A percentile compares a stretch with the other conserved stretches of the same genome.
phyloP scores from a whole-genome alignment of 2,113 vertebrate genomes.

The Lucifuga dentata region DNA sequence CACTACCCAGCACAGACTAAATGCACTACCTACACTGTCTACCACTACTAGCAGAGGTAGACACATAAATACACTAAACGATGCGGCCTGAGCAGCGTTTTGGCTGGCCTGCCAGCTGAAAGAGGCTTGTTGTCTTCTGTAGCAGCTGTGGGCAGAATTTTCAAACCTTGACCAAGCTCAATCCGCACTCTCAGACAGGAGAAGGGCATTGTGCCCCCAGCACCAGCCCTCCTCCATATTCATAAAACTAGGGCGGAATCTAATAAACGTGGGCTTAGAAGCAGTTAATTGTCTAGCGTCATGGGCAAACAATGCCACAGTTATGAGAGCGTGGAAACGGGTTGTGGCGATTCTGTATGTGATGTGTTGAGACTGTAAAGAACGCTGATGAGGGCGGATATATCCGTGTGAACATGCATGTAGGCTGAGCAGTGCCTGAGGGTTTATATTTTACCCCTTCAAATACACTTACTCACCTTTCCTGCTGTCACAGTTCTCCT shows the following conservation, averaged over 20 bases:
- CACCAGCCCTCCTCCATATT: conserved; percentile 75
- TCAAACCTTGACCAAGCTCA: conserved; percentile 47
- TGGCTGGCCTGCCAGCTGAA: conserved; percentile 44
- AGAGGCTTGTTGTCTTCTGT: conserved; percentile 62
- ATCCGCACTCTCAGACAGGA: conserved; percentile 57
- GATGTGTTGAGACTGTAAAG: conserved; percentile 30
- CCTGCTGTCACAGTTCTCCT: background rate
- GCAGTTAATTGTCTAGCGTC: conserved; percentile 55
- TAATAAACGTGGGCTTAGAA: conserved; percentile 73
- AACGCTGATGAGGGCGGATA: conserved; percentile 34
- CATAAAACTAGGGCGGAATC: conserved; percentile 76
- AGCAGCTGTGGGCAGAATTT: conserved; percentile 65
- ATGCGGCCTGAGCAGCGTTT: conserved; percentile 13
- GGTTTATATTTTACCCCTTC: conserved; percentile 28
- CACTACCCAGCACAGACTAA: background rate
- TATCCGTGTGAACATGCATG: conserved; percentile 55
- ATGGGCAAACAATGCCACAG: conserved; percentile 62
- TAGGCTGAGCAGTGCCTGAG: conserved; percentile 27
- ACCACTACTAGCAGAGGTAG: conserved; percentile 23
- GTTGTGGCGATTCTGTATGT: conserved; percentile 21
- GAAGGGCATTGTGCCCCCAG: conserved; percentile 68
- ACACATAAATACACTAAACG: conserved; percentile 23
- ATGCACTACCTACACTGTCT: background rate
- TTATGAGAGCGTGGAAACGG: conserved; percentile 48
- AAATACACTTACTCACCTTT: background rate